These are phyloP conservation scores for Paramormyrops kingsleyae DNA, from an alignment of 2,113 vertebrate genomes.

Conservation along the genomic window DNA sequence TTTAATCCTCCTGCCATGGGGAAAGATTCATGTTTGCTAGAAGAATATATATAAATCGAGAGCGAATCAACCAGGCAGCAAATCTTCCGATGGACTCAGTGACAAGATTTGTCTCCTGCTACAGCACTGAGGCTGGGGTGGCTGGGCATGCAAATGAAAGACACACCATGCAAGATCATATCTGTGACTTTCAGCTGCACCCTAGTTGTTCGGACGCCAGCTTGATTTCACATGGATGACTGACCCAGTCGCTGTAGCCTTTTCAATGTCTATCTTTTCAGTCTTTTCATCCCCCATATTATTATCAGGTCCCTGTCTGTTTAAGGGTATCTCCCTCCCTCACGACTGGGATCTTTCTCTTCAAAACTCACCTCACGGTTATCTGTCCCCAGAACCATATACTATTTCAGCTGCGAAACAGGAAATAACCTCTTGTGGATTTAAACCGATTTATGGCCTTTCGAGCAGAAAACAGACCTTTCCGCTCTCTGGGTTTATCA, in stretches of 20 bases:
- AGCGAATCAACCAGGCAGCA: neutral
- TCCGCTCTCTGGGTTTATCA: neutral
- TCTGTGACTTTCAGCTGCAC: neutral
- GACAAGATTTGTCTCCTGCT: neutral
- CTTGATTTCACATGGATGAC: neutral
- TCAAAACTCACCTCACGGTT: neutral
- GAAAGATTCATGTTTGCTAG: neutral
- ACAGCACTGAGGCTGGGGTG: neutral
- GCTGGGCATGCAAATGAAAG: neutral
- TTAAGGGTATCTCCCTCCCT: neutral
- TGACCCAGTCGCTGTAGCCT: neutral
- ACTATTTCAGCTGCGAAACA: neutral
- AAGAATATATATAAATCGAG: neutral
- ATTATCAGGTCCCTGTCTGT: neutral
- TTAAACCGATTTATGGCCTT: constrained; percentile 14
- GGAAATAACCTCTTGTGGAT: neutral
- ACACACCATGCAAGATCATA: neutral
- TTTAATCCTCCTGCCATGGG: neutral
- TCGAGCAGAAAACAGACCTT: neutral
- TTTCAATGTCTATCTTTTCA: neutral
- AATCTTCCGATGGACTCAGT: neutral
- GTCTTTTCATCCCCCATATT: neutral
- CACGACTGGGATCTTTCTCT: neutral
- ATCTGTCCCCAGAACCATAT: neutral
- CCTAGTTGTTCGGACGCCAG: neutral